These are phyloP conservation scores for Catharus minimus DNA, from an alignment of 2,113 vertebrate species.

Conservation along the genomic window DNA sequence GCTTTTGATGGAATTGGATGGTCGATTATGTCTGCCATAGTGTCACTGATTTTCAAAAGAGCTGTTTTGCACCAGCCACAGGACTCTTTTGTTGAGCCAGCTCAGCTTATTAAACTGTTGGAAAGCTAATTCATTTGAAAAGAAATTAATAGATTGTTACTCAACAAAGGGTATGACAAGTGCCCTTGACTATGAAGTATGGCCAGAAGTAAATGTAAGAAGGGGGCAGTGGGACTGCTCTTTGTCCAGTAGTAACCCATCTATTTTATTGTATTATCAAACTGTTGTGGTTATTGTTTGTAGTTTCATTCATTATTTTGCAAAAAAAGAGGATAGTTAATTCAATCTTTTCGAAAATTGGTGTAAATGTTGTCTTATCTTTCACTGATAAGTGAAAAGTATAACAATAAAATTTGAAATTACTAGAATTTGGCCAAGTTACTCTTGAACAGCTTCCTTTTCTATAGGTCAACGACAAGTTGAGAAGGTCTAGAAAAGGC, in stretches of 20 bases:
- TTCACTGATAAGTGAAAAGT: background rate
- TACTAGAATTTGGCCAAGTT: background rate
- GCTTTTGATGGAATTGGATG: background rate
- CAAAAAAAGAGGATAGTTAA: background rate
- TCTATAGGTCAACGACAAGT: background rate
- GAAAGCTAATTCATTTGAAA: background rate
- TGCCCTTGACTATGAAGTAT: background rate
- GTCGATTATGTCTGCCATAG: background rate
- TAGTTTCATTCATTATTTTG: background rate
- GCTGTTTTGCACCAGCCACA: background rate
- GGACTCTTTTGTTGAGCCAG: background rate
- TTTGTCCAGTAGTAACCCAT: background rate
- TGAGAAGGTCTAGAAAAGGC: background rate
- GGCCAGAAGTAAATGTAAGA: background rate
- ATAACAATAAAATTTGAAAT: background rate
- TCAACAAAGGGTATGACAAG: background rate
- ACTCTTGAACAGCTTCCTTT: background rate
- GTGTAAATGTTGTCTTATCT: background rate
- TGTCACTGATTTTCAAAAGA: background rate
- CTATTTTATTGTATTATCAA: background rate
- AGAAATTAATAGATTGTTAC: background rate
- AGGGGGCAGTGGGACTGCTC: background rate
- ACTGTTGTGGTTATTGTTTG: background rate
- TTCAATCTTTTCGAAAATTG: background rate
- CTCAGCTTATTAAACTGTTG: background rate